Conservation (phyloP, 2,113 vertebrate species). For the Calypte anna region DNA sequence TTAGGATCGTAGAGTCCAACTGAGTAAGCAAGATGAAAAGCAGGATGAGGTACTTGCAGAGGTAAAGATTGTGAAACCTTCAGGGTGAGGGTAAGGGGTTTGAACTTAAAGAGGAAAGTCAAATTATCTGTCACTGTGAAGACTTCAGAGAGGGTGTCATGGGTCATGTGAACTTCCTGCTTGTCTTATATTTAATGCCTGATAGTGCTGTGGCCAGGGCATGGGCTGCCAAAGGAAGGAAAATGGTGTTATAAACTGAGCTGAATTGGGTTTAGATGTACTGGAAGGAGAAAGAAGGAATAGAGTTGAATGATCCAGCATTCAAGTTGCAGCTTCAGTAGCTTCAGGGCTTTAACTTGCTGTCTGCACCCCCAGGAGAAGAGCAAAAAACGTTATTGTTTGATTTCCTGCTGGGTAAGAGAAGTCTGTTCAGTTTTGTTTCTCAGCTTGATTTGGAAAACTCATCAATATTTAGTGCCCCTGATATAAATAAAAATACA, state of each 20-base stretch:
- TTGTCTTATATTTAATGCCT: background rate
- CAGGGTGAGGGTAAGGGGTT: background rate
- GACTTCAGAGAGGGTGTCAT: background rate
- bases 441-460: background rate
- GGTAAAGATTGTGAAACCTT: background rate
- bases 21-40: background rate
- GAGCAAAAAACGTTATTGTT: rapidly evolving
- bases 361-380: background rate
- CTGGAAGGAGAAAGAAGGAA: background rate
- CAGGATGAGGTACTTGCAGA: background rate
- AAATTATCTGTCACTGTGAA: background rate
- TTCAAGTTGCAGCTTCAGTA: background rate
- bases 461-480: background rate
- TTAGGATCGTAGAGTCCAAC: too few species aligned
- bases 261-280: background rate
- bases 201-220: background rate
- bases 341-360: background rate
- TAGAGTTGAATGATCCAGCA: rapidly evolving
- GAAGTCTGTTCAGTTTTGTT: background rate
- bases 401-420: background rate
- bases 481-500: background rate
- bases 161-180: background rate
- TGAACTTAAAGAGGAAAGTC: background rate
- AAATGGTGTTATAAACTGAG: background rate
- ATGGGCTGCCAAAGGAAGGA: background rate